Evolutionary conservation across 2,888 invertebrate genomes (phyloP).

Genomic region (Adelphocoris suturalis): DNA sequence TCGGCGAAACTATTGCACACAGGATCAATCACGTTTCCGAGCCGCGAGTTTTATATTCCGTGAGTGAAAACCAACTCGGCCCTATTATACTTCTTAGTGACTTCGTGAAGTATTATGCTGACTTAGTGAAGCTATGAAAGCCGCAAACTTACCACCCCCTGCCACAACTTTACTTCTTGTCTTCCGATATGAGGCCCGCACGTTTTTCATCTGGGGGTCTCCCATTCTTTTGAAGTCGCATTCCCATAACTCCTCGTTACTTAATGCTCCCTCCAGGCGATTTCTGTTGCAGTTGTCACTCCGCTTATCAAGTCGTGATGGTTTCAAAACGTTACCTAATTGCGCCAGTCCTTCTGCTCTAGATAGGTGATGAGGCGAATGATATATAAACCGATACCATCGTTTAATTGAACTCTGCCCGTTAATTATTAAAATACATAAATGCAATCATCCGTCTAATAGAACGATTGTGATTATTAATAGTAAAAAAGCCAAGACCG

Average conservation of each 20-base stretch:
- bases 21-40: conserved; percentile 42
- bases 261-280: not conserved
- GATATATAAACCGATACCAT: too few relatives aligned
- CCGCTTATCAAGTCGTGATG: conserved; percentile 32
- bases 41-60: conserved; percentile 28
- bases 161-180: conserved; percentile 8
- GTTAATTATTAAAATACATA: too few relatives aligned
- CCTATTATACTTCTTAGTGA: conserved; percentile 42
- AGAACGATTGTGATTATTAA: too few relatives aligned
- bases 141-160: conserved; percentile 17
- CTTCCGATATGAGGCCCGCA: conserved; percentile 36
- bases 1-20: conserved; percentile 24
- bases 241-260: conserved; percentile 17
- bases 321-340: conserved; percentile 3
- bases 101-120: conserved; percentile 10
- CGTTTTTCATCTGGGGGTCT: not conserved
- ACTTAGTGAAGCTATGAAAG: conserved; percentile 14
- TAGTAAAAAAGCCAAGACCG: too few relatives aligned
- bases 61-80: conserved; percentile 36
- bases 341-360: not conserved
- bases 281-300: conserved; percentile 30
- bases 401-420: too few relatives aligned
- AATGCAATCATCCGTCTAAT: too few relatives aligned
- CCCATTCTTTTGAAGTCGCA: conserved; percentile 35
- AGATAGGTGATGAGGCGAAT: not conserved